Conservation (phyloP, 2,888 invertebrate species). For the Calliphora vomitoria region DNA sequence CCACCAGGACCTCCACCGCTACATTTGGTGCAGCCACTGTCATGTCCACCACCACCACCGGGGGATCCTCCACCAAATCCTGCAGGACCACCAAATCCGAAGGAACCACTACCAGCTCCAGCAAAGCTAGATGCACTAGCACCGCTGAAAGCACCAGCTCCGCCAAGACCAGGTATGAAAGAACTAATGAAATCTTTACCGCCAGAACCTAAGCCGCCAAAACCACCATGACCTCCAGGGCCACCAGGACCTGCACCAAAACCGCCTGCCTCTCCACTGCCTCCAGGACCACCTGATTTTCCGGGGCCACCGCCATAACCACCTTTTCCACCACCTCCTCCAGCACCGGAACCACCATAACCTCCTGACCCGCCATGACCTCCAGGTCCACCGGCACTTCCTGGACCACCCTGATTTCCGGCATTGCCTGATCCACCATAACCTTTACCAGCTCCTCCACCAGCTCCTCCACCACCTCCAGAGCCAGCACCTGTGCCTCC, state of each 20-base stretch:
- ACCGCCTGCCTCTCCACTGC: slow-evolving; percentile 78
- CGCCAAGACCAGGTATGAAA: slow-evolving; percentile 48
- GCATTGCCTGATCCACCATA: slow-evolving; percentile 39
- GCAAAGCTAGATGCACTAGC: slow-evolving; percentile 75
- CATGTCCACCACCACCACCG: slow-evolving; percentile 50
- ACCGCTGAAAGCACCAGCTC: slow-evolving; percentile 73
- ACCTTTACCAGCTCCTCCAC: slow-evolving; percentile 4
- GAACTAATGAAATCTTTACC: slow-evolving; percentile 55
- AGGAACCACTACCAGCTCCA: slow-evolving; percentile 65
- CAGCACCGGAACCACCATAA: slow-evolving; percentile 29
- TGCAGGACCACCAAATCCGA: slow-evolving; percentile 47
- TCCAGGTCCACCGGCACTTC: slow-evolving; percentile 31
- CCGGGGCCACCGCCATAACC: slow-evolving; percentile 39
- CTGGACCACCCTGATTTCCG: slow-evolving; percentile 14
- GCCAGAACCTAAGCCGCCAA: slow-evolving; percentile 36
- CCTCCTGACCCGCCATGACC: slow-evolving; percentile 36
- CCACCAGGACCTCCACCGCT: slow-evolving; percentile 50
- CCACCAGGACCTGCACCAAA: slow-evolving; percentile 55
- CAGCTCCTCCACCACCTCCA: slow-evolving; percentile 40
- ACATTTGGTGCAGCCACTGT: slow-evolving; percentile 49
- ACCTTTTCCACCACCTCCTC: slow-evolving; percentile 30
- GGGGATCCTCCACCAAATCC: slow-evolving; percentile 69
- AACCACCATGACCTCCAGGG: slow-evolving; percentile 87
- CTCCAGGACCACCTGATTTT: slow-evolving; percentile 86
- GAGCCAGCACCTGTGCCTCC: slow-evolving; percentile 29